Evolutionary conservation across 2,113 vertebrate genomes (phyloP), one percentile per base, ranked within the genome.

Genomic region (Macquaria australasica): DNA sequence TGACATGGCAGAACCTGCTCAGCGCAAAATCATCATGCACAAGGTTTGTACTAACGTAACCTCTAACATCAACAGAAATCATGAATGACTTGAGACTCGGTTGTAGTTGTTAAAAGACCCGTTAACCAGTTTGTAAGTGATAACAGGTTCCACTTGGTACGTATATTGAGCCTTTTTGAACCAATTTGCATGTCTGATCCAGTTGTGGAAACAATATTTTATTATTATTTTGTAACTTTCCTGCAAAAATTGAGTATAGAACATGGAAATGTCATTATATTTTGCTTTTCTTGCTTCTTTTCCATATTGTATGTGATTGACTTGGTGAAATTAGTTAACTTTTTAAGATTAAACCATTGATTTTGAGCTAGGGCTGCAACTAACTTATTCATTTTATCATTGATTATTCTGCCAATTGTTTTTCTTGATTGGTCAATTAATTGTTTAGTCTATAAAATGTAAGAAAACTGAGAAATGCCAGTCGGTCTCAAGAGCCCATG

Each of bases 11-110:
- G 98, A 99, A 89, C 97, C 98, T 0, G 97, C 97, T 73, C 98
- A 99, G 91, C 96, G 98, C 83, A 99, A 99, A 92, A 99, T 99
- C 92, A 98, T 99, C 89, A 98, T 99, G 98, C 98, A 99, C 95
- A 99, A 99, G 97, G 98, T 98, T 2, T 39, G 82, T 68, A 6
- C n/a, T n/a, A n/a, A n/a, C n/a, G 45, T 16, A 43, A 67, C 41
- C 5, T n/a, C 21, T 41, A n/a, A 6, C 34, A 41, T 66, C 37
- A 64, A 8, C 39, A 37, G 37, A 63, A 62, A 63, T 21, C 31
- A 6, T 28, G 16, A 59, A n/a, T 56, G 23, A 56, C 55, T 56
- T 39, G 2, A 34, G 34, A 20, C 18, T 23, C 16, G 3, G 20
- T 37, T 37, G 37, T n/a, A n/a, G n/a, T 41, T 41, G 39, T 41